Base-by-base conservation (phyloP, 2,888 invertebrate genomes). In the Lasioglossum zephyrum region DNA sequence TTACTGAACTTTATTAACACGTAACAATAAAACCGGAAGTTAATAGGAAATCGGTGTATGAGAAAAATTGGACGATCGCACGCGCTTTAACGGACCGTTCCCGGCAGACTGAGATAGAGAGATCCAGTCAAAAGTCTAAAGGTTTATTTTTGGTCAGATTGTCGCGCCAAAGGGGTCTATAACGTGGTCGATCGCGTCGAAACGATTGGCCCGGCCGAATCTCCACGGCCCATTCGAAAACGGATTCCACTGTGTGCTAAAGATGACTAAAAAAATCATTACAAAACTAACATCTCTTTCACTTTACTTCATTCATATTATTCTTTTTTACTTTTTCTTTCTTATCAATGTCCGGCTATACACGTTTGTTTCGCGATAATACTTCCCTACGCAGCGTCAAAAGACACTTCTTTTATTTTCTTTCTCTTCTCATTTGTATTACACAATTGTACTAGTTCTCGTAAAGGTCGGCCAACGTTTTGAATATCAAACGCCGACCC, bases 91-190 rank as follows among this genome's bases (percentile, higher is more conserved):
- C 84, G 75, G 86, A 63, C 75, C 70, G 82, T 81, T 85, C 82
- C 80, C 49, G 73, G 57, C 74, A 73, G 72, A 90, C 86, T 91
- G 84, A 81, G 49, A 60, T 36, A 79, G 69, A 22, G 22, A 8
- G 22, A 22, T 57, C 63, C 66, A 63, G 73, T 81, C 31, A 78
- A 80, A 79, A 76, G 69, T 78, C 72, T 72, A 77, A 87, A 69
- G 41, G 80, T 89, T 89, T 86, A 89, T 92, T 92, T 89, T 87
- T 81, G 88, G 76, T 85, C 72, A 77, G 89, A 82, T 77, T 78
- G 66, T 82, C 86, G 85, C 87, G 91, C 87, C 83, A 91, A 91
- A 82, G 78, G 77, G 73, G 69, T 73, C 57, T 73, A 57, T 82
- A 85, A 87, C 81, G 74, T 75, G 82, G 83, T 80, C 84, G 84